phyloP scores from a whole-genome alignment of 1,140 invertebrate species.

The Aplysia californica region DNA sequence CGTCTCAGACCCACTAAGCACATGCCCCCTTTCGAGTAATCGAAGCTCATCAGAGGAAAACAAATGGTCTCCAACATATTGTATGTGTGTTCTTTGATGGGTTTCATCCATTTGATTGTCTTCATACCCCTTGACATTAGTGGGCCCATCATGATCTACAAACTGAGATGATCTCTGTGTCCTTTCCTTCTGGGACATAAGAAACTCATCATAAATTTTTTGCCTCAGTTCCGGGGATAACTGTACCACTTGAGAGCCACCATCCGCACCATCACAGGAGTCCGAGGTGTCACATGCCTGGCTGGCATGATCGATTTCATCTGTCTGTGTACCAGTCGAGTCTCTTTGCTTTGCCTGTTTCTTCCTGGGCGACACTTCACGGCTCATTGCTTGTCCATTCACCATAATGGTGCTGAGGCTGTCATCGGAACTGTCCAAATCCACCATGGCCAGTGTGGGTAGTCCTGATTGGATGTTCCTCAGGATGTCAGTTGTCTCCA shows the following conservation, averaged over 20 bases:
- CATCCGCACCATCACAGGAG: too few species aligned
- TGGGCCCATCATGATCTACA: neutral
- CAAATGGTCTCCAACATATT: too few species aligned
- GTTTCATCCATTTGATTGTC: neutral
- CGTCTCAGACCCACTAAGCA: too few species aligned
- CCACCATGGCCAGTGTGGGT: slow-evolving; percentile 22
- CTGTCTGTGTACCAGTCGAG: too few species aligned
- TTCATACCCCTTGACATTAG: neutral
- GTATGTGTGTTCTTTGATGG: too few species aligned
- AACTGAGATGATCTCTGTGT: neutral
- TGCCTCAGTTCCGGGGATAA: neutral
- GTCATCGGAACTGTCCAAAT: neutral
- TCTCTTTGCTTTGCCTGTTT: too few species aligned
- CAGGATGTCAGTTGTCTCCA: slow-evolving; percentile 44
- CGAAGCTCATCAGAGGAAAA: too few species aligned
- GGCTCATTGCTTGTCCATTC: neutral
- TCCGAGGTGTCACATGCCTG: too few species aligned
- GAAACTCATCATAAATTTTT: slow-evolving; percentile 7
- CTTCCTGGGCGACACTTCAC: neutral
- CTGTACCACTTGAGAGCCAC: slow-evolving; percentile 1
- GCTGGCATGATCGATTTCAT: too few species aligned
- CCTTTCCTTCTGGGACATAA: neutral
- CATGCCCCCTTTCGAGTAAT: too few species aligned
- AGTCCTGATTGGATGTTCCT: slow-evolving; percentile 39
- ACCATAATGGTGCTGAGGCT: neutral